Evolutionary conservation across 2,113 vertebrate genomes (phyloP), one percentile per base, ranked within the genome.

Genomic region (Heptranchias perlo): DNA sequence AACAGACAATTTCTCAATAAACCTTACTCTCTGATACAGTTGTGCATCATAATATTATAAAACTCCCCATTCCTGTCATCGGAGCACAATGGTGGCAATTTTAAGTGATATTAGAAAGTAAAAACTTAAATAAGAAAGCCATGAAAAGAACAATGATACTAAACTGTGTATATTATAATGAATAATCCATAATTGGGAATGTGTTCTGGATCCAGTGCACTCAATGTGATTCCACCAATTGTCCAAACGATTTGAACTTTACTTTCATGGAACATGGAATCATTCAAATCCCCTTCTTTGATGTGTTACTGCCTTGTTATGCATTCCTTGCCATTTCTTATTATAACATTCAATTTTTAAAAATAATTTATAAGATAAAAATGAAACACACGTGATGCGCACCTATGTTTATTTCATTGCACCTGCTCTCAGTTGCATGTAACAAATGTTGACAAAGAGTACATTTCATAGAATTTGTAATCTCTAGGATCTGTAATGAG

Each of bases 381-480:
- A 39, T 78, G 76, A 78, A 78, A 39, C 14, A 10, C 58, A 14
- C 44, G 2, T 86, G 87, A 31, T 28, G 14, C 52, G n/a, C 54
- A n/a, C 54, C 54, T n/a, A 35, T 54, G 13, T n/a, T 61, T 92
- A 92, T 92, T 58, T n/a, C 14, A 92, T 61, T 92, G 31, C 28
- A 91, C 28, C 89, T 92, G 35, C n/a, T 62, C 89, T 3, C 13
- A 39, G 54, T 16, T 92, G 14, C 7, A 61, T 61, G 89, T n/a
- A 62, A 62, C 54, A 92, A 62, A 4, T 61, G 58, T 39, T 92
- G 89, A 61, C 49, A 61, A 92, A 61, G n/a, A 13, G 54, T 92
- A 92, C 14, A n/a, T 61, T 92, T 92, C 89, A 62, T 62, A 61
- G 54, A 92, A 61, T 92, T 39, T 35, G 54, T 92, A 92, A 92